phyloP scores from a whole-genome alignment of 2,888 invertebrate genomes.

The Allygus modestus region DNA sequence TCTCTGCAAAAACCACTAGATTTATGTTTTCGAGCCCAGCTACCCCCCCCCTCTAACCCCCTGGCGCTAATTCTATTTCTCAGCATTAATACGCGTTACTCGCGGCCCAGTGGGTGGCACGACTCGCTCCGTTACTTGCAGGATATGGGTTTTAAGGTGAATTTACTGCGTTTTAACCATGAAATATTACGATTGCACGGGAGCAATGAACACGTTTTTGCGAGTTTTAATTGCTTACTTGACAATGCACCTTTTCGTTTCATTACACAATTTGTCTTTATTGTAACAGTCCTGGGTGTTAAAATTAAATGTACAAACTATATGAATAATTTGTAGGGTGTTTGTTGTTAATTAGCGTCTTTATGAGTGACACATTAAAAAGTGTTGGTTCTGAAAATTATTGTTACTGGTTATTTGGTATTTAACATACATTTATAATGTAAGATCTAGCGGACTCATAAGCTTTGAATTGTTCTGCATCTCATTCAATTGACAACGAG shows the following conservation, averaged over 20 bases:
- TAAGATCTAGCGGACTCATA: too few species aligned
- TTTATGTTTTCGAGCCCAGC: constrained; percentile 24
- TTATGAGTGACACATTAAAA: too few species aligned
- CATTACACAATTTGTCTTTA: not conserved
- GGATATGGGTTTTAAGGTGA: constrained; percentile 40
- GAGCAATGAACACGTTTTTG: constrained; percentile 8
- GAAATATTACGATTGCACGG: constrained; percentile 21
- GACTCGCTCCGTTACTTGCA: not conserved
- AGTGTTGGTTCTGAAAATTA: too few species aligned
- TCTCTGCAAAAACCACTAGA: constrained; percentile 28
- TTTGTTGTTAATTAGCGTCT: too few species aligned
- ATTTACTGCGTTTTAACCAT: constrained; percentile 25
- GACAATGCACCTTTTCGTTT: constrained; percentile 1
- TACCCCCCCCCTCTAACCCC: not conserved
- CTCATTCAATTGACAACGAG: too few species aligned
- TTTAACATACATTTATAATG: too few species aligned
- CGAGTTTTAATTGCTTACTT: not conserved
- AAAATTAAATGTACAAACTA: not conserved
- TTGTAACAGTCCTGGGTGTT: not conserved
- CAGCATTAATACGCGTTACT: constrained; percentile 38
- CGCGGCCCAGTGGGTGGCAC: constrained; percentile 1
- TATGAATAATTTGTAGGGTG: too few species aligned
- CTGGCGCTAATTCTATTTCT: constrained; percentile 42
- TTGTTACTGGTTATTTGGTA: too few species aligned
- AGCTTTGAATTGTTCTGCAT: too few species aligned